These are phyloP conservation scores for Cathartes aura DNA, from an alignment of 2,113 vertebrate species.

Conservation along the genomic window DNA sequence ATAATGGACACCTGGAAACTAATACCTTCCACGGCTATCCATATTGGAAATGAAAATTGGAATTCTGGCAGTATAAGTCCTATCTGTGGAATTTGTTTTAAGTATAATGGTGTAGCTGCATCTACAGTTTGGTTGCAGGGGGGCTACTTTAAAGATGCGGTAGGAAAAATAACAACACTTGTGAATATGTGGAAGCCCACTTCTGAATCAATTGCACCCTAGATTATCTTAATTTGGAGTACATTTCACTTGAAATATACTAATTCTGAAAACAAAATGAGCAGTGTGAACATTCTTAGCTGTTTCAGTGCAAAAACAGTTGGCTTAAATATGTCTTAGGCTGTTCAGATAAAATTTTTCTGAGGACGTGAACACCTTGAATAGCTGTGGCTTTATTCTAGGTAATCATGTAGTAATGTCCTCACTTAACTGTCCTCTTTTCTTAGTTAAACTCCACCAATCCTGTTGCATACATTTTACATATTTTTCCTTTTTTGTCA, in stretches of 20 bases:
- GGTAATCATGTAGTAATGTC: neutral
- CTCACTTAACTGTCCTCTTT: neutral
- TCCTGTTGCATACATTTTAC: neutral
- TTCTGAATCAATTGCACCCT: neutral
- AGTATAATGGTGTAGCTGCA: neutral
- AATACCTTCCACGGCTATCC: neutral
- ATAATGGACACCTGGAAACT: neutral
- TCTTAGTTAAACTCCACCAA: neutral
- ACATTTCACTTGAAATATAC: neutral
- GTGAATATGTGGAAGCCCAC: neutral
- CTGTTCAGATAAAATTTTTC: neutral
- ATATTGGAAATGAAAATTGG: neutral
- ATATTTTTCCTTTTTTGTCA: neutral
- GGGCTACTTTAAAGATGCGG: neutral
- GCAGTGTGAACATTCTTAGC: neutral
- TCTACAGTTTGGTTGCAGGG: neutral
- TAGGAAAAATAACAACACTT: neutral
- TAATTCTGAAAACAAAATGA: neutral
- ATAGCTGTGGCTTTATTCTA: neutral
- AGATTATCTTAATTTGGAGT: neutral
- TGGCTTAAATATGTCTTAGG: neutral
- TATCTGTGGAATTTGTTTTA: neutral
- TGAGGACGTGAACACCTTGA: neutral
- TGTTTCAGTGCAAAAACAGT: neutral
- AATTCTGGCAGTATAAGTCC: neutral